These are phyloP conservation scores for Gallinago undulata DNA, from an alignment of 2,113 vertebrate species.

Conservation along the genomic window DNA sequence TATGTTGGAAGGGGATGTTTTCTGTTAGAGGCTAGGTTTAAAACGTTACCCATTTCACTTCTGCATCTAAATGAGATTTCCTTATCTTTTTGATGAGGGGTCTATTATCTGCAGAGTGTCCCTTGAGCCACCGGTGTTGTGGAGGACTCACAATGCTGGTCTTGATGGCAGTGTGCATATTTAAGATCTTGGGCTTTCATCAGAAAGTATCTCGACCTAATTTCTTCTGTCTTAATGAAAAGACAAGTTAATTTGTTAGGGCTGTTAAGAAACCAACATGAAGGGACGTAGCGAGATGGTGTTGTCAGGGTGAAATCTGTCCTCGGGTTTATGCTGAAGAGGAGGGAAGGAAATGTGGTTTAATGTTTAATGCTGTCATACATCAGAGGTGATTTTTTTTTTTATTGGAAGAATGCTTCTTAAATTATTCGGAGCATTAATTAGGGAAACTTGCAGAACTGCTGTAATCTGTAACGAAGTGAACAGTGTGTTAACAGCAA, in stretches of 20 bases:
- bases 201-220: not conserved
- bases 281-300: accelerated
- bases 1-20: not conserved
- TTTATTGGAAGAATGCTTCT: not conserved
- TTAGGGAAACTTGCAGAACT: not conserved
- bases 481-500: not conserved
- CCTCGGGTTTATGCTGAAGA: not conserved
- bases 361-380: not conserved
- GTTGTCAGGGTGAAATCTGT: not conserved
- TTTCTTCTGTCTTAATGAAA: conserved; percentile 1
- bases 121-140: not conserved
- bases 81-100: conserved; percentile 56
- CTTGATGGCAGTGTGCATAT: not conserved
- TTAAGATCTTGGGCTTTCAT: not conserved
- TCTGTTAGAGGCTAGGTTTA: not conserved
- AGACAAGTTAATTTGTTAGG: conserved; percentile 36
- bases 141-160: not conserved
- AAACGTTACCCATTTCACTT: not conserved
- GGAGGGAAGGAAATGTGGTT: not conserved
- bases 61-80: conserved; percentile 65
- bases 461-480: not conserved
- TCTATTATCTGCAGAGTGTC: conserved; percentile 42
- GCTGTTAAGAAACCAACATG: not conserved
- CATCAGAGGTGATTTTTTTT: not conserved
- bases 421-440: not conserved